These are phyloP conservation scores for Vicugna pacos DNA, from an alignment of 2,113 vertebrate genomes.

Conservation along the genomic window DNA sequence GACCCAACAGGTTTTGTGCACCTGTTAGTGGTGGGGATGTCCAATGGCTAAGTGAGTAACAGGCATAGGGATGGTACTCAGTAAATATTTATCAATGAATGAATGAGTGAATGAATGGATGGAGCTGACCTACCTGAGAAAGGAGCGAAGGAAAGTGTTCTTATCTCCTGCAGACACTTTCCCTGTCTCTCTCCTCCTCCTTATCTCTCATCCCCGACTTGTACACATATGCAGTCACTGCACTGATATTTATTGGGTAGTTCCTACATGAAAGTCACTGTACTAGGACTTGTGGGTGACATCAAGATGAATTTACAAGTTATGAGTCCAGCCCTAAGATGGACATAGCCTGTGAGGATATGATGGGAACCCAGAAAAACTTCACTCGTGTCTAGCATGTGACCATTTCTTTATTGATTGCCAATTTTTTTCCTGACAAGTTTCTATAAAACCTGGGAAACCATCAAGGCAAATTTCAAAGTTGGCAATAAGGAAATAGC, in stretches of 20 bases:
- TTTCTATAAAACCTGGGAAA: slow-evolving; percentile 43
- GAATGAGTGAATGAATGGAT: not conserved
- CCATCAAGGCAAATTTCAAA: slow-evolving; percentile 57
- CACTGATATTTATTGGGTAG: not conserved
- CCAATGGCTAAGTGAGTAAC: not conserved
- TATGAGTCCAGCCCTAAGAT: not conserved
- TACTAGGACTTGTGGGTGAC: not conserved
- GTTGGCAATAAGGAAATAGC: slow-evolving; percentile 62
- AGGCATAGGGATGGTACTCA: not conserved
- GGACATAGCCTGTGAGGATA: not conserved
- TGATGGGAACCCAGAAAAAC: not conserved
- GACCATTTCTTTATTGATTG: slow-evolving; percentile 22
- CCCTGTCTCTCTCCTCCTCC: not conserved
- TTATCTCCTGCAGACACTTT: not conserved
- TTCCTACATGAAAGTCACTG: not conserved
- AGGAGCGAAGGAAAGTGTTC: not conserved
- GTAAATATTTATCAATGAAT: not conserved
- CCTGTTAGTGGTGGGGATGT: not conserved
- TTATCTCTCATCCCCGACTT: not conserved
- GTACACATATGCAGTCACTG: not conserved
- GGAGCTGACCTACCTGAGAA: not conserved
- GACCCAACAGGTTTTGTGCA: not conserved
- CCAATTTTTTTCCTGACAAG: not conserved
- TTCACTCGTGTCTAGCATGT: not conserved
- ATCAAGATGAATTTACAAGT: not conserved